Conservation (phyloP, 2,797 vertebrate species). For the Liparis tanakae region DNA sequence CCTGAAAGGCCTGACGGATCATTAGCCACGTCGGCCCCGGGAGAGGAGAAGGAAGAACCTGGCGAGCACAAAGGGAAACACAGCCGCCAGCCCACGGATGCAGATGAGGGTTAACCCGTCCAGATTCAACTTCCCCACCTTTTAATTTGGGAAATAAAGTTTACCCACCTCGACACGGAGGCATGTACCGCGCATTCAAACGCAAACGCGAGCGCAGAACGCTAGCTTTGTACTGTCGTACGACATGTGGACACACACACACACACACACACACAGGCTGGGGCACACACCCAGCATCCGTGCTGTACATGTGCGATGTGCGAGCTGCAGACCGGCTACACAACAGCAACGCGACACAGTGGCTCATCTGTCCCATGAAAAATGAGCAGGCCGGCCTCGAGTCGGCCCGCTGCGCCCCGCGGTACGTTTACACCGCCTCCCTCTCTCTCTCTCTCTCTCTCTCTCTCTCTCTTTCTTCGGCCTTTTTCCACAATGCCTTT, state of each 20-base stretch:
- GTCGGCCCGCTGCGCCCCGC: conserved; percentile 55
- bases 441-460: conserved; percentile 40
- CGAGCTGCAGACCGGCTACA: conserved; percentile 60
- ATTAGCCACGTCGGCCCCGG: conserved; percentile 70
- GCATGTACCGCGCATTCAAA: conserved; percentile 7
- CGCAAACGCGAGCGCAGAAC: background rate
- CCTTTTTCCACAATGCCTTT: conserved; percentile 60
- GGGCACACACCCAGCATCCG: conserved; percentile 49
- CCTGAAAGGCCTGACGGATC: conserved; percentile 73
- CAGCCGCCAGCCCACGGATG: conserved; percentile 52
- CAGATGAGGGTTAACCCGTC: conserved; percentile 71
- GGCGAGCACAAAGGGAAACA: conserved; percentile 62
- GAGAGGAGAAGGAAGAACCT: conserved; percentile 69
- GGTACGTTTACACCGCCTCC: conserved; percentile 62
- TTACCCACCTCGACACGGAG: conserved; percentile 40
- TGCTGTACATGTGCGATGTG: conserved; percentile 65
- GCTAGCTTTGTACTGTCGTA: background rate
- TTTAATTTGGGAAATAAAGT: conserved; percentile 66
- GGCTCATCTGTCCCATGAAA: conserved; percentile 81
- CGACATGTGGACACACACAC: background rate
- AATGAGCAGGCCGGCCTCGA: conserved; percentile 67
- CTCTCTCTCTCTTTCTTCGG: conserved; percentile 46
- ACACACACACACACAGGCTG: background rate
- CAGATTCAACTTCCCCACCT: conserved; percentile 64
- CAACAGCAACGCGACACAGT: conserved; percentile 60